Base-by-base conservation (phyloP, 2,888 invertebrate species). In the Trichogramma evanescens region DNA sequence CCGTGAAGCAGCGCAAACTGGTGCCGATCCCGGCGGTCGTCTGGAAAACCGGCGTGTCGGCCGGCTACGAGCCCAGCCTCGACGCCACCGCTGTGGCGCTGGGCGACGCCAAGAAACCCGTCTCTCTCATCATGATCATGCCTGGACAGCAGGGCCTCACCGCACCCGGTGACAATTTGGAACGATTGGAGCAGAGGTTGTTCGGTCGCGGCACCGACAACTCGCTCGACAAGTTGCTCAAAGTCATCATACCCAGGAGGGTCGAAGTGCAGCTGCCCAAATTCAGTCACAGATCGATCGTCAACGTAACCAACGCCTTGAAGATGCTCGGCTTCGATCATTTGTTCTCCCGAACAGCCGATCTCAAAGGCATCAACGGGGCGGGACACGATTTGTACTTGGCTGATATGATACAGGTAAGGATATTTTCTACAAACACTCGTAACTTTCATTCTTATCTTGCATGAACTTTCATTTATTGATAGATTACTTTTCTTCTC, bases 21-120 rank as follows among this genome's bases (percentile, higher is more conserved):
- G 86, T 93, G 1, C 91, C 91, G 1, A 88, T 93, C 4, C 93
- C 93, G 0, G 91, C 93, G 0, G 89, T 87, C 0, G 87, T 92
- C 0, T 92, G 87, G 80, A 84, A 86, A 66, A 81, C 81, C 5
- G 88, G 88, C 6, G 91, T 93, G 67, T 79, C 90, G 39, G 93
- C 92, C 2, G 92, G 93, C 7, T 93, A 93, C 72, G 93, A 93
- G 68, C 89, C 91, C 0, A 85, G 85, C 44, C 77, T 93, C 44
- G 93, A 93, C 71, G 92, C 91, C 0, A 93, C 93, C 0, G 88
- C 88, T 1, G 88, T 90, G 4, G 87, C 91, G 6, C 80, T 93
- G 55, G 91, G 91, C 7, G 84, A 83, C 42, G 82, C 84, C 41
- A 85, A 86, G 64, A 86, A 89, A 55, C 81, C 87, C 0, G 83